Evolutionary conservation across 1,140 invertebrate genomes (phyloP).

Genomic region (Bombus pascuorum): DNA sequence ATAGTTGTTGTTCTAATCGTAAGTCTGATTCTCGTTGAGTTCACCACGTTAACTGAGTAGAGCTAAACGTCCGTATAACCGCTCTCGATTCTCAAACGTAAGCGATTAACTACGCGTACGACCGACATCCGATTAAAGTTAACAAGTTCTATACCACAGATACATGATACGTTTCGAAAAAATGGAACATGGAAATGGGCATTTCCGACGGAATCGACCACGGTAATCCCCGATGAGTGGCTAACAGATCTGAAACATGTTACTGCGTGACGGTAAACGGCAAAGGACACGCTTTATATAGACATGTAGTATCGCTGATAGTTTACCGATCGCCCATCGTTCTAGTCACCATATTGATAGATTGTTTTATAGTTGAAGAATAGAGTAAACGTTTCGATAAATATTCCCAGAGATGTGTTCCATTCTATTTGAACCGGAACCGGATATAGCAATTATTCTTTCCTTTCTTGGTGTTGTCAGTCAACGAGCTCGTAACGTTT

Average conservation of each 20-base stretch:
- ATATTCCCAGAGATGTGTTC: conserved; percentile 11
- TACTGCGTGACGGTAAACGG: conserved; percentile 13
- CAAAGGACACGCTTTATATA: conserved; percentile 31
- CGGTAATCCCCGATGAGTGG: not conserved
- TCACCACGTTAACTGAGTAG: no score
- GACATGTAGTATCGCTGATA: conserved; percentile 11
- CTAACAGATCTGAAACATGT: conserved; percentile 1
- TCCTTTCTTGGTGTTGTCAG: not conserved
- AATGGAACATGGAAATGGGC: not conserved
- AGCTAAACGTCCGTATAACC: not conserved
- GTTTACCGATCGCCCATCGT: conserved; percentile 29
- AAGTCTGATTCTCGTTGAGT: not conserved
- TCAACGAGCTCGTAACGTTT: conserved; percentile 31
- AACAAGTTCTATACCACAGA: not conserved
- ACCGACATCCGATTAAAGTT: not conserved
- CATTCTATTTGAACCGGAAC: not conserved
- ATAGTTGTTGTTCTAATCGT: not conserved
- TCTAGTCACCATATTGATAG: conserved; percentile 13
- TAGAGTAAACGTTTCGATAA: conserved; percentile 28
- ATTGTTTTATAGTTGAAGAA: conserved; percentile 41
- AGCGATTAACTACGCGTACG: not conserved
- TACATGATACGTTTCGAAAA: not conserved
- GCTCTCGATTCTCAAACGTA: not conserved
- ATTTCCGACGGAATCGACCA: no score
- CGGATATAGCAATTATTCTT: conserved; percentile 5